Conservation (phyloP, 2,888 invertebrate genomes). For the Philaethria dido region DNA sequence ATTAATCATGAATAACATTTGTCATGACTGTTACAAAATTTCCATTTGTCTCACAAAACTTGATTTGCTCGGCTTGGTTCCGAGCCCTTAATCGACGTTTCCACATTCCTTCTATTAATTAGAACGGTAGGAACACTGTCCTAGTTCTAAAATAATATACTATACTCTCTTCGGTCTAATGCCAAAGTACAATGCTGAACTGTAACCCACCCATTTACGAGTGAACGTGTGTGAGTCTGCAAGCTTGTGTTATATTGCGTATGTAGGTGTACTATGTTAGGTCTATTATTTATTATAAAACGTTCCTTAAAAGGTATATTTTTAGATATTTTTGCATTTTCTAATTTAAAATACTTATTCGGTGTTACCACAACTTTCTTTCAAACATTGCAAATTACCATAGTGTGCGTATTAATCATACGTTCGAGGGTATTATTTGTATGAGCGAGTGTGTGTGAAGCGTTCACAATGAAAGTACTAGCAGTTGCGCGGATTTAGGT, state of each 20-base stretch:
- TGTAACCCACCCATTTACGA: slow-evolving; percentile 59
- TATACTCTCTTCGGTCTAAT: slow-evolving; percentile 77
- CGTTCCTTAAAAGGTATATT: neutral
- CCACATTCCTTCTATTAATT: slow-evolving; percentile 55
- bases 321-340: neutral
- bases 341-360: neutral
- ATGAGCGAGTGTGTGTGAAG: slow-evolving; percentile 62
- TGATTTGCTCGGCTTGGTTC: slow-evolving; percentile 23
- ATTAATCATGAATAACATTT: slow-evolving; percentile 31
- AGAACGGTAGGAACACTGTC: slow-evolving; percentile 70
- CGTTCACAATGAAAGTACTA: slow-evolving; percentile 82
- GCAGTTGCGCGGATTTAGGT: slow-evolving; percentile 81
- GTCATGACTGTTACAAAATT: slow-evolving; percentile 30
- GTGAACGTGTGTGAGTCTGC: slow-evolving; percentile 5
- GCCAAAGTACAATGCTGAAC: slow-evolving; percentile 71
- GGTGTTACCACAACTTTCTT: neutral
- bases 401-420: slow-evolving; percentile 22
- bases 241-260: neutral
- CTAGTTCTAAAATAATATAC: slow-evolving; percentile 74
- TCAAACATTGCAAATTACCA: neutral
- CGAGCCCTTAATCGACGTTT: slow-evolving; percentile 36
- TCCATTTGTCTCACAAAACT: slow-evolving; percentile 30
- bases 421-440: too few species aligned
- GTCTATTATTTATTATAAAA: neutral
- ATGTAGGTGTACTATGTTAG: neutral